Base-by-base conservation (phyloP, 2,888 invertebrate genomes). In the Euphydryas editha region DNA sequence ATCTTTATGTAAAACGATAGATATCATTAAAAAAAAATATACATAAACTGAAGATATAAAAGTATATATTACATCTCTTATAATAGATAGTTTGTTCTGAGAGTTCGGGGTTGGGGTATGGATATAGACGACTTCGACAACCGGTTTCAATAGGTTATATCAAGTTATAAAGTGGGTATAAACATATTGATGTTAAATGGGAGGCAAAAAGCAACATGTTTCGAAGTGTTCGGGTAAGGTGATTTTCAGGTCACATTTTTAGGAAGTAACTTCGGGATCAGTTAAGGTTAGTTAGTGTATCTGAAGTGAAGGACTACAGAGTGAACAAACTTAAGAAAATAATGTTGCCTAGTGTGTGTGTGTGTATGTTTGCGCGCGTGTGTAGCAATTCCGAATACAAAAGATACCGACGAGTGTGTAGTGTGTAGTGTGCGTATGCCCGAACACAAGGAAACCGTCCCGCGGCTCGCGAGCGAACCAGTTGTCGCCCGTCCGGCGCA, bases 71-170 rank as follows among this genome's bases (percentile, higher is more conserved):
- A 55, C 21, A 69, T 44, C 17, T 54, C 54, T 54, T 62, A 62
- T 61, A 70, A 66, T 72, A 92, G 93, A 92, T 92, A 92, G 88
- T 93, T 93, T 92, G 92, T 92, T 93, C 92, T 85, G 81, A 85
- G 81, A 84, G 84, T 84, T 80, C 72, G 67, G 69, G 54, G 67
- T 72, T 71, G 64, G 73, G 72, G 61, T 62, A 36, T 18, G 76
- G 74, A 74, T 67, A 44, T n/a, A 65, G 81, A 81, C 84, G 85
- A 86, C 82, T 83, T 87, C 87, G 87, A 87, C 88, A 75, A 85
- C 88, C 88, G 86, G 87, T 88, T 85, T 85, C 88, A 87, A 73
- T 80, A 75, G 76, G 49, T 17, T 60, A 30, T 36, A 47, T 47
- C 67, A 54, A 49, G 59, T 46, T 7, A 30, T 47, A 46, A 39